Conservation (phyloP, 1,140 invertebrate genomes). For the Ruditapes philippinarum region DNA sequence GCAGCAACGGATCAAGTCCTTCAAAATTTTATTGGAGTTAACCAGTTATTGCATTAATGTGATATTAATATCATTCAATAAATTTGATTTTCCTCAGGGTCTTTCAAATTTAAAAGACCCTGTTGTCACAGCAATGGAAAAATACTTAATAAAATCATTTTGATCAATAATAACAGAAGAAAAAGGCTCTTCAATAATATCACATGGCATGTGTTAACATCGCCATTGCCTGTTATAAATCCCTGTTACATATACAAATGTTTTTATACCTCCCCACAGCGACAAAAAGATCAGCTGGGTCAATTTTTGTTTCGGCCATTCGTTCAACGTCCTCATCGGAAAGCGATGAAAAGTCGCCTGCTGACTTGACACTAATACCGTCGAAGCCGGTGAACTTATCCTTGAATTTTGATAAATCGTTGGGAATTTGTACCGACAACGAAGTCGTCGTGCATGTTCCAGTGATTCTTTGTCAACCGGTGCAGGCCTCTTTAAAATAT, state of each 20-base stretch:
- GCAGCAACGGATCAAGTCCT: too few relatives aligned
- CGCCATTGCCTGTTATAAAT: neutral
- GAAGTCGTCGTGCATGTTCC: slow-evolving; percentile 36
- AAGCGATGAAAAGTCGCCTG: slow-evolving; percentile 1
- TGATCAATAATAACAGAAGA: too few relatives aligned
- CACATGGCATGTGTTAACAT: too few relatives aligned
- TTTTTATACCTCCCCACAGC: slow-evolving; percentile 66
- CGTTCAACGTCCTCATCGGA: neutral
- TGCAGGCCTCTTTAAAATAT: slow-evolving; percentile 53
- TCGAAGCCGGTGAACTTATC: slow-evolving; percentile 28
- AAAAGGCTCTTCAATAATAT: too few relatives aligned
- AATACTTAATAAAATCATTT: too few relatives aligned
- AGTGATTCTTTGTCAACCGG: slow-evolving; percentile 52
- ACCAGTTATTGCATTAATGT: too few relatives aligned
- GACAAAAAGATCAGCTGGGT: slow-evolving; percentile 52
- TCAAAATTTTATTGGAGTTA: too few relatives aligned
- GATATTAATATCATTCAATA: too few relatives aligned
- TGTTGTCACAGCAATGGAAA: too few relatives aligned
- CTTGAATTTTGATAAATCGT: slow-evolving; percentile 57
- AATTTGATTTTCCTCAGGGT: too few relatives aligned
- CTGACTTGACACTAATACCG: slow-evolving; percentile 29
- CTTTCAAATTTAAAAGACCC: too few relatives aligned
- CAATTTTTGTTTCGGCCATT: neutral
- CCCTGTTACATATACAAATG: neutral
- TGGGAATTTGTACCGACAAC: slow-evolving; percentile 69